A percentile compares a stretch with the other conserved stretches of the same genome.
Evolutionary conservation across 2,797 vertebrate genomes (phyloP).

Genomic region (Danio jaintianensis): DNA sequence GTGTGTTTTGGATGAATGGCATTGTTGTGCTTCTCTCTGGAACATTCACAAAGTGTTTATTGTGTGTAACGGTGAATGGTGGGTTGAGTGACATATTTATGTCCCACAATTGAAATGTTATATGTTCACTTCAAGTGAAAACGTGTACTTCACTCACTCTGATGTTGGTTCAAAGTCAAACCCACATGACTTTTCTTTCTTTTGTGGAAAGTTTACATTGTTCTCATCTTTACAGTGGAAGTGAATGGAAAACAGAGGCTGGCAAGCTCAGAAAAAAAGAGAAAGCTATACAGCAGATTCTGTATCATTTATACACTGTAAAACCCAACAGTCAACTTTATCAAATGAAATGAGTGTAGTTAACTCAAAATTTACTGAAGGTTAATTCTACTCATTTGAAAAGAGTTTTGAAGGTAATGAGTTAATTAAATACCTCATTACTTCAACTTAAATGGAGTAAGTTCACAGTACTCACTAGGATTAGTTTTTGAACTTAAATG

Average conservation of each 20-base stretch:
- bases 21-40: constrained; percentile 51
- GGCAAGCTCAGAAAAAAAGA: not conserved
- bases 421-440: too few relatives aligned
- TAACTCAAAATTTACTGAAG: too few relatives aligned
- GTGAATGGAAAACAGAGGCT: not conserved
- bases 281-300: not conserved
- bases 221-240: not conserved
- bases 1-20: constrained; percentile 52
- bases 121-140: not conserved
- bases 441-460: too few relatives aligned
- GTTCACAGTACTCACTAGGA: too few relatives aligned
- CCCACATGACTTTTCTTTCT: not conserved
- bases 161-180: not conserved
- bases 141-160: constrained; percentile 2
- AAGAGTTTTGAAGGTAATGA: too few relatives aligned
- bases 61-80: constrained; percentile 52
- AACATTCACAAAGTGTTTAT: constrained; percentile 56
- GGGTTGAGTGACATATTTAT: constrained; percentile 52
- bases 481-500: too few relatives aligned
- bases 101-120: constrained; percentile 35
- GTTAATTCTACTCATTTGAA: too few relatives aligned
- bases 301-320: too few relatives aligned
- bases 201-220: not conserved
- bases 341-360: too few relatives aligned
- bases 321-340: too few relatives aligned